Percentiles rank a stretch among this genome's conserved stretches.
phyloP scores from a whole-genome alignment of 2,888 invertebrate genomes.

The Dermolepida albohirtum region DNA sequence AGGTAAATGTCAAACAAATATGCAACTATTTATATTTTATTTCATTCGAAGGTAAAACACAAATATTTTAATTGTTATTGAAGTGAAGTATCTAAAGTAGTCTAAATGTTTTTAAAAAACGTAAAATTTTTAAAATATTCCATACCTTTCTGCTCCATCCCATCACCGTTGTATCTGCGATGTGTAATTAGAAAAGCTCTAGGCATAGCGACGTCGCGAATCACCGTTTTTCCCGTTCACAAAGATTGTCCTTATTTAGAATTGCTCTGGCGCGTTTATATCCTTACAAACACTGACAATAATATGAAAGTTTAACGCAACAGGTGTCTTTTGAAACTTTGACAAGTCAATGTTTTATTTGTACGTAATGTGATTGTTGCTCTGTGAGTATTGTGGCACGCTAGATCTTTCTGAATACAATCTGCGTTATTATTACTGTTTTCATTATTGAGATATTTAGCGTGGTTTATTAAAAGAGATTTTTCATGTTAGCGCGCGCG shows the following conservation, averaged over 20 bases:
- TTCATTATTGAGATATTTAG: too few species aligned
- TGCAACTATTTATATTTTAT: background rate
- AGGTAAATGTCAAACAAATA: background rate
- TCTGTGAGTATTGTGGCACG: too few species aligned
- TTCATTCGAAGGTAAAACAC: background rate
- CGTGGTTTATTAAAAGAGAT: too few species aligned
- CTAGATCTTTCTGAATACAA: too few species aligned
- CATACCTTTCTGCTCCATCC: conserved; percentile 64
- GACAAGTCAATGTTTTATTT: conserved; percentile 12
- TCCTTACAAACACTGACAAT: background rate
- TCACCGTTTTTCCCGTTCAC: background rate
- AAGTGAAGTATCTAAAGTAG: too few species aligned
- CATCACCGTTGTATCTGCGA: conserved; percentile 68
- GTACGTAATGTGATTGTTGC: too few species aligned
- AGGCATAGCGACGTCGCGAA: conserved; percentile 66
- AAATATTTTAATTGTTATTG: background rate
- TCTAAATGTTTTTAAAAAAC: background rate
- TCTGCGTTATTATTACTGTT: too few species aligned
- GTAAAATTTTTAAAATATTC: background rate
- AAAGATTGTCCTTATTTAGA: too few species aligned
- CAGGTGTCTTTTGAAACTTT: conserved; percentile 47
- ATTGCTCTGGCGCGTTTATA: too few species aligned
- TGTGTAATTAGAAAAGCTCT: conserved; percentile 74
- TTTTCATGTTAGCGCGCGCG: too few species aligned
- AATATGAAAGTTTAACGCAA: conserved; percentile 40